Conservation (phyloP, 2,888 invertebrate genomes). For the Cryptocephalus moraei region DNA sequence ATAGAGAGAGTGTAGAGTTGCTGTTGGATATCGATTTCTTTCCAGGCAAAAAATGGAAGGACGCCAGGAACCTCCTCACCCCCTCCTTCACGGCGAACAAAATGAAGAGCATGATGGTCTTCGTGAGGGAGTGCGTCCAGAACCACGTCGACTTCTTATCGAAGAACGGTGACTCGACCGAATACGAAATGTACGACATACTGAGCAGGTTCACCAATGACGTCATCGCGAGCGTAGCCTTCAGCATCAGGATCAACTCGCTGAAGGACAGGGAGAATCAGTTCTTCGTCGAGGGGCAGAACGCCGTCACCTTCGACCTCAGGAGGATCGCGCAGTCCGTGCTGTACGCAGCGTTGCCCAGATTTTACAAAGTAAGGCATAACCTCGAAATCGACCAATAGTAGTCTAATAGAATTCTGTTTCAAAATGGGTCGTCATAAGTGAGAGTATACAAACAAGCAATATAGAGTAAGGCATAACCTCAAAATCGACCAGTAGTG, state of each 20-base stretch:
- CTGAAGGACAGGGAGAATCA: background rate
- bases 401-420: too few species aligned
- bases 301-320: background rate
- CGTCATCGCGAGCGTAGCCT: background rate
- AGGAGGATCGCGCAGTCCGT: too few species aligned
- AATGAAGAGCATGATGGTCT: constrained; percentile 24
- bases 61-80: constrained; percentile 25
- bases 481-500: too few species aligned
- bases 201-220: background rate
- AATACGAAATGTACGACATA: background rate
- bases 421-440: too few species aligned
- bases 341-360: too few species aligned
- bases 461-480: too few species aligned
- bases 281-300: background rate
- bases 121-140: constrained; percentile 22
- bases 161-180: background rate
- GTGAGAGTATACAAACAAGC: too few species aligned
- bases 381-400: too few species aligned
- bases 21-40: too few species aligned
- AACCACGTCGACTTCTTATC: constrained; percentile 13
- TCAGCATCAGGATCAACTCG: background rate
- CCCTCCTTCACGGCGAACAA: constrained; percentile 28
- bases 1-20: too few species aligned
- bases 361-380: too few species aligned
- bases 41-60: constrained; percentile 24